Evolutionary conservation across 30 jellyfish, hydroid and myxozoan genomes (phyloP), one percentile per base, ranked within the genome.

Genomic region (Hydractinia echinata): DNA sequence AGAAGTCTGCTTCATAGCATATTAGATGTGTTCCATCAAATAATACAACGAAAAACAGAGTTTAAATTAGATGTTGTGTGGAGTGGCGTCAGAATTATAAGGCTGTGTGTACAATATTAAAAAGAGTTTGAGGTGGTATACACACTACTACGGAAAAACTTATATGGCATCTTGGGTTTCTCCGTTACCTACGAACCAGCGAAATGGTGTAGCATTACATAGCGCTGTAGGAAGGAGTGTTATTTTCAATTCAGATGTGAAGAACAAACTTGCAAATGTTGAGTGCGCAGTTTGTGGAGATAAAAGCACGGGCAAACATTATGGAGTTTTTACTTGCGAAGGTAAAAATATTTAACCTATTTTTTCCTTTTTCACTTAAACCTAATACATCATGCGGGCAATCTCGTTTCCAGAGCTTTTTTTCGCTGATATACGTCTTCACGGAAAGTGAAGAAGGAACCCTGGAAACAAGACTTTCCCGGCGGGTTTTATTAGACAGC

Each of bases 261-360:
- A 89, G 74, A 91, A 91, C 10, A 84, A 89, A 58, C 81, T 71
- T 52, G 95, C 90, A 5, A 86, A 68, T 61, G 60, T 81, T 48
- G 94, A 81, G 51, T 89, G 97, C 68, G 90, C 87, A 51, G 97
- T 89, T 48, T 89, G 97, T 68, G 97, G 96, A 2, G 96, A 89
- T 66, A 89, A 84, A 68, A 82, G 95, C 8, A 83, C 96, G 0
- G 96, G 96, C 9, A 89, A 89, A 74, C 96, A 89, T 67, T 89
- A 89, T 76, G 96, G 96, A 6, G 96, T 89, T 44, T 89, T 83
- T 69, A 89, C 96, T 30, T 89, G 96, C 69, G 96, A 89, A 76
- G 74, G 74, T 64, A 64, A 58, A 16, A 58, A 58, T 0, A 58
- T 30, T 30, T 30, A 30, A 30, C 44, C 44, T 30, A 30, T 30